Conservation (phyloP, 2,113 vertebrate species). For the Ptilorrhoa leucosticta region DNA sequence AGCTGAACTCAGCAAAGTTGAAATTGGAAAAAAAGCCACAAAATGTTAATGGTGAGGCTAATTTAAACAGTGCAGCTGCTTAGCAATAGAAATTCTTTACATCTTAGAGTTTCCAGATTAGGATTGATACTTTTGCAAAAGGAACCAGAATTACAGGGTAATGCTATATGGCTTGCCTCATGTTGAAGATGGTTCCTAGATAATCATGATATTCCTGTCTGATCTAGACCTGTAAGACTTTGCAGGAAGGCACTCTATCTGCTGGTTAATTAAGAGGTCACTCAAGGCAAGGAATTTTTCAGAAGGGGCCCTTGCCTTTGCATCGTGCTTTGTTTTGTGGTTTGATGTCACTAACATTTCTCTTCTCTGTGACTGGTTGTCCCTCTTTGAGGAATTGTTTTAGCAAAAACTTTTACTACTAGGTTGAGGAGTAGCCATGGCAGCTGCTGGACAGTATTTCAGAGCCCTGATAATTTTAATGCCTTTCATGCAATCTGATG, state of each 20-base stretch:
- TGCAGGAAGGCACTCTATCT: background rate
- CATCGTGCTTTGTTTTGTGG: background rate
- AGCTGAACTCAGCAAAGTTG: conserved; percentile 50
- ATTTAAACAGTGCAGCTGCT: conserved; percentile 51
- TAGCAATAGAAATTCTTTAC: conserved; percentile 18
- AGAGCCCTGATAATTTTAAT: background rate
- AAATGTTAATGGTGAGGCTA: conserved; percentile 44
- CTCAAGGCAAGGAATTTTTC: background rate
- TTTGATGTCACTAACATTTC: fast-evolving
- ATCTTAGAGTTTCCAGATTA: background rate
- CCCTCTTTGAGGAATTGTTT: background rate
- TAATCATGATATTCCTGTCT: background rate
- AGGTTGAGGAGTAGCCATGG: background rate
- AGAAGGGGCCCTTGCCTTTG: background rate
- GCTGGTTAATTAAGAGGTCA: background rate
- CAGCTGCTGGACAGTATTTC: background rate
- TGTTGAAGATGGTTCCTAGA: background rate
- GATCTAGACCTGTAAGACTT: background rate
- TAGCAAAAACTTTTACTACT: background rate
- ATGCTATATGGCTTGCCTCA: background rate
- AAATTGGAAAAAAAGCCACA: conserved; percentile 21
- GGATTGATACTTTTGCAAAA: background rate
- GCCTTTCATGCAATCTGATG: background rate
- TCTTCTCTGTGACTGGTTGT: background rate
- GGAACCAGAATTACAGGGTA: background rate